Percentiles rank a stretch among this genome's conserved stretches.
Conservation (phyloP, 2,888 invertebrate species). For the Stenotaenia linearis region DNA sequence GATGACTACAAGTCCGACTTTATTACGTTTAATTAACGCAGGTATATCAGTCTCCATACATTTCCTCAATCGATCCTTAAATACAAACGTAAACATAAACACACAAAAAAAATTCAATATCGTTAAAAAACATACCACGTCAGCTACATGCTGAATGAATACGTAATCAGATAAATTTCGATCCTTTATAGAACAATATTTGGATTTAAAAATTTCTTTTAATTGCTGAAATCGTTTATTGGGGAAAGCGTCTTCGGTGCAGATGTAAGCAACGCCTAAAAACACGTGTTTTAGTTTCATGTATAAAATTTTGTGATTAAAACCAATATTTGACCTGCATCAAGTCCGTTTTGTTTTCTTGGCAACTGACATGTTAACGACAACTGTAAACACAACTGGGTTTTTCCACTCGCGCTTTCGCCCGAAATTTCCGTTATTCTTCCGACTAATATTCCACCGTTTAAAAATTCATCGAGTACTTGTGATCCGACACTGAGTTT, state of each 20-base stretch:
- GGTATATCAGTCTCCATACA: conserved; percentile 56
- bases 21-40: conserved; percentile 51
- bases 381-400: conserved; percentile 69
- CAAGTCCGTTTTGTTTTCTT: conserved; percentile 52
- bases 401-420: conserved; percentile 75
- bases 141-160: conserved; percentile 61
- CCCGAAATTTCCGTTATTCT: conserved; percentile 73
- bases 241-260: conserved; percentile 73
- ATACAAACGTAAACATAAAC: background rate
- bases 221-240: conserved; percentile 59
- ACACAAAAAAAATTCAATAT: background rate
- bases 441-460: conserved; percentile 62
- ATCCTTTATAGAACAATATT: background rate
- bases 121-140: conserved; percentile 50
- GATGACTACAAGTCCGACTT: conserved; percentile 60
- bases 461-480: conserved; percentile 56
- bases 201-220: conserved; percentile 43
- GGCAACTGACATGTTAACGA: conserved; percentile 61
- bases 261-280: conserved; percentile 62
- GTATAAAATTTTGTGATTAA: background rate
- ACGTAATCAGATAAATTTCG: conserved; percentile 53
- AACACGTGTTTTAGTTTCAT: background rate
- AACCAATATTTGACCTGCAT: conserved; percentile 47
- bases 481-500: conserved; percentile 54
- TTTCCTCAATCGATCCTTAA: conserved; percentile 54